phyloP scores from a whole-genome alignment of 2,113 vertebrate species.

The rat (Rattus norvegicus) region GRCr8 NC_086022.1:62275501-62276000 shows the following conservation, averaged over 20 bases:
- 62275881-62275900: neutral
- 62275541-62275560: neutral
- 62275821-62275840: neutral
- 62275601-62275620: neutral
- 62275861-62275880: neutral
- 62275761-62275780: neutral
- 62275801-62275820: neutral
- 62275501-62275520: neutral
- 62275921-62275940: neutral
- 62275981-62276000: neutral
- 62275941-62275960: no score
- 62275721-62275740: neutral
- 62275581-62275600: neutral
- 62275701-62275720: neutral
- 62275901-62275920: neutral
- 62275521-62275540: neutral
- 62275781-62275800: neutral
- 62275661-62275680: neutral
- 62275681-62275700: neutral
- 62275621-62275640: neutral
- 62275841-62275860: neutral
- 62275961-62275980: neutral
- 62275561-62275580: neutral
- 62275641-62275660: neutral
- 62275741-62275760: fast-evolving